Percentiles rank a stretch among this genome's conserved stretches.
Evolutionary conservation across 2,797 vertebrate species (phyloP).

Genomic region (Argya squamiceps): DNA sequence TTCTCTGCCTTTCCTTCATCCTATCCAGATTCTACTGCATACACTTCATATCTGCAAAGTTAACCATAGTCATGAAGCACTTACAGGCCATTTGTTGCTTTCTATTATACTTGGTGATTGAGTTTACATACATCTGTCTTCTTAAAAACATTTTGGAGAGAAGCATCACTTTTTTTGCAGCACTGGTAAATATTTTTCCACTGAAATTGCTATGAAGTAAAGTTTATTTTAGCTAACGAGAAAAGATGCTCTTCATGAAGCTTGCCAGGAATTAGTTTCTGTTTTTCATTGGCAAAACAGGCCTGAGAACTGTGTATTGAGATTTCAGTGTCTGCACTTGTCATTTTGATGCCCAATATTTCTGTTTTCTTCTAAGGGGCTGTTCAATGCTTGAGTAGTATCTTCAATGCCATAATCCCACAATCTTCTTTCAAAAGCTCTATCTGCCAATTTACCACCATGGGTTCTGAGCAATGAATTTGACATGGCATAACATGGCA

Average conservation of each 20-base stretch:
- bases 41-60: neutral
- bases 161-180: neutral
- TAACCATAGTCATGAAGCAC: neutral
- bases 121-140: neutral
- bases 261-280: neutral
- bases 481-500: neutral
- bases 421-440: neutral
- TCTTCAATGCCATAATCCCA: neutral
- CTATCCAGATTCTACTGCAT: neutral
- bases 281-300: neutral
- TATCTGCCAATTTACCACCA: neutral
- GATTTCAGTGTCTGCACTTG: neutral
- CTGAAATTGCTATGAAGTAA: neutral
- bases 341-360: neutral
- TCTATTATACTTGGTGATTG: neutral
- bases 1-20: neutral
- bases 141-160: neutral
- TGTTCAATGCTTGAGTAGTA: neutral
- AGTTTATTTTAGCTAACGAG: neutral
- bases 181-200: neutral
- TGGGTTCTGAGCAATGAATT: neutral
- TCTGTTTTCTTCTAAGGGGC: neutral
- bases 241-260: neutral
- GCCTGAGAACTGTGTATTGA: neutral
- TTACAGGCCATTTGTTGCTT: neutral